Evolutionary conservation across 2,888 invertebrate genomes (phyloP).

Genomic region (Brenthis ino): DNA sequence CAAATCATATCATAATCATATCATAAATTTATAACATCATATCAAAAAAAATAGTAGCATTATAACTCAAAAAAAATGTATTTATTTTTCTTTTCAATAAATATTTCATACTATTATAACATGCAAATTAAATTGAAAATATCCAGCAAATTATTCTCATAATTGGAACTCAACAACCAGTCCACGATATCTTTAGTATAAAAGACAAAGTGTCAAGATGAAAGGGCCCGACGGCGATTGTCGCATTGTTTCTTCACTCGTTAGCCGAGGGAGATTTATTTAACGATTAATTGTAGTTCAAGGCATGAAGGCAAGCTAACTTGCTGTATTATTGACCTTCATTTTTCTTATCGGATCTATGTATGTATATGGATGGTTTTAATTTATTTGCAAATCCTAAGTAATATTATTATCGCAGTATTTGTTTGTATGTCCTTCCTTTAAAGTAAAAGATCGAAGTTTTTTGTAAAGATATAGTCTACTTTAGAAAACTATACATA

Average conservation of each 20-base stretch:
- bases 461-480: no score
- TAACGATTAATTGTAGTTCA: conserved; percentile 69
- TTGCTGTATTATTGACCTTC: conserved; percentile 12
- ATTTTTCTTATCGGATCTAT: conserved; percentile 10
- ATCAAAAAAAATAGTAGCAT: no score
- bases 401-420: no score
- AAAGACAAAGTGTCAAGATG: conserved; percentile 79
- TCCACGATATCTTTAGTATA: conserved; percentile 53
- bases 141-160: conserved; percentile 16
- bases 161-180: conserved; percentile 43
- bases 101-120: not conserved
- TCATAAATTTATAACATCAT: no score
- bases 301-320: conserved; percentile 41
- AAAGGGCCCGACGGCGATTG: conserved; percentile 78
- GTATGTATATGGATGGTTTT: not conserved
- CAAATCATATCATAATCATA: no score
- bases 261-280: conserved; percentile 79
- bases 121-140: not conserved
- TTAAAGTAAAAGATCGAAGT: no score
- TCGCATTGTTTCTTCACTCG: conserved; percentile 81
- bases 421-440: no score
- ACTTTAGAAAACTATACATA: no score
- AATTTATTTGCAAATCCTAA: not conserved
- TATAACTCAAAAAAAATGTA: no score
- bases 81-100: not conserved